phyloP scores from a whole-genome alignment of 2,797 vertebrate genomes.

The Melanogrammus aeglefinus region DNA sequence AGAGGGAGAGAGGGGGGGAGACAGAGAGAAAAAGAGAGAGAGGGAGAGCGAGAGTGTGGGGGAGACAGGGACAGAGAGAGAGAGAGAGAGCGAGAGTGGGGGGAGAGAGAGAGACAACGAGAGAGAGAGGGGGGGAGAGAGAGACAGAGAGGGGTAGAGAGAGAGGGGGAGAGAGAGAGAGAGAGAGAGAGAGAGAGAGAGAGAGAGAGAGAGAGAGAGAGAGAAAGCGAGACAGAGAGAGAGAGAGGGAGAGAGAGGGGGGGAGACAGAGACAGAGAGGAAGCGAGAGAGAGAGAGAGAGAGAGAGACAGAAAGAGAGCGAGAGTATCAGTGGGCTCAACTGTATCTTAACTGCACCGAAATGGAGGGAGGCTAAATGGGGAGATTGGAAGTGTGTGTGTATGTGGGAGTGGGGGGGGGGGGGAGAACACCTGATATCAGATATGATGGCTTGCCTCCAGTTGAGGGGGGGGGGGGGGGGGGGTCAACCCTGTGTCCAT shows the following conservation, averaged over 20 bases:
- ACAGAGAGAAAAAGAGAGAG: too few relatives aligned
- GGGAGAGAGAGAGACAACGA: too few relatives aligned
- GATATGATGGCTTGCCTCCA: slow-evolving; percentile 56
- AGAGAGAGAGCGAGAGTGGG: not conserved
- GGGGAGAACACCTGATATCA: slow-evolving; percentile 57
- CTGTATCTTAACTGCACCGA: slow-evolving; percentile 27
- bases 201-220: too few relatives aligned
- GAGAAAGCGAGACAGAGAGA: too few relatives aligned
- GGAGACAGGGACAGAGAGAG: too few relatives aligned
- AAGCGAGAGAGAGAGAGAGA: slow-evolving; percentile 13
- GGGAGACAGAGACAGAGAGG: too few relatives aligned
- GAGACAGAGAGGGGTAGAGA: not conserved
- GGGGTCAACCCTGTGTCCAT: slow-evolving; percentile 15
- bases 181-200: too few relatives aligned
- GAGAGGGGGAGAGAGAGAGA: slow-evolving; percentile 22
- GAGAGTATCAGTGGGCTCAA: slow-evolving; percentile 47
- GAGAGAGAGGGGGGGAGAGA: slow-evolving; percentile 23
- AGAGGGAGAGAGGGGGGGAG: too few relatives aligned
- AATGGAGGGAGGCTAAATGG: slow-evolving; percentile 48
- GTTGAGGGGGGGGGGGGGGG: slow-evolving; percentile 37
- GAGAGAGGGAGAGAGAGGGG: not conserved
- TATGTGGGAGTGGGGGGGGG: slow-evolving; percentile 39
- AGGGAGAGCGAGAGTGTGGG: not conserved
- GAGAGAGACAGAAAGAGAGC: not conserved
- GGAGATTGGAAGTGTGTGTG: slow-evolving; percentile 36